These are phyloP conservation scores for Platygyra sinensis DNA, from an alignment of 64 coral and sea anemone genomes.

Conservation along the genomic window DNA sequence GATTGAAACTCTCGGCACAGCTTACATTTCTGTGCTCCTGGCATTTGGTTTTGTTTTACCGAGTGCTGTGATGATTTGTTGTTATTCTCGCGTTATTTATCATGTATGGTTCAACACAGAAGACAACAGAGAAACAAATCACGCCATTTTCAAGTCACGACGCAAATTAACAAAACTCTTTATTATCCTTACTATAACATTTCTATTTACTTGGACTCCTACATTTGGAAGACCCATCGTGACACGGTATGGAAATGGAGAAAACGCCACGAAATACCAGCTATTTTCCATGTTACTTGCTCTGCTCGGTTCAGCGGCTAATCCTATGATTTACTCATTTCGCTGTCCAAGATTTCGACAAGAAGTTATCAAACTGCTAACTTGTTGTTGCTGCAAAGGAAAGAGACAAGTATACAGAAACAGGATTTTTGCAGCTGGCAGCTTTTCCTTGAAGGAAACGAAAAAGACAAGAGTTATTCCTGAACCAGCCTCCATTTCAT, in stretches of 20 bases:
- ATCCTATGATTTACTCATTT: conserved; percentile 28
- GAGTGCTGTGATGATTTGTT: not conserved
- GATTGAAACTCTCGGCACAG: not conserved
- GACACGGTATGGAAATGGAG: not conserved
- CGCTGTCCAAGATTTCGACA: conserved; percentile 12
- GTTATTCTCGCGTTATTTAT: conserved; percentile 38
- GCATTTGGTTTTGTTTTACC: conserved; percentile 14
- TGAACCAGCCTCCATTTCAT: too few relatives aligned
- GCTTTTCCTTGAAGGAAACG: not conserved
- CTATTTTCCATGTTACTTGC: conserved; percentile 6
- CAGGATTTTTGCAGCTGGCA: not conserved
- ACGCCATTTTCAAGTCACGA: conserved; percentile 12
- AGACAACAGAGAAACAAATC: conserved; percentile 12
- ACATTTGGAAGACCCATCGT: not conserved
- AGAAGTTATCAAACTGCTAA: not conserved
- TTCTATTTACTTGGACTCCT: conserved; percentile 42
- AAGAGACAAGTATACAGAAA: not conserved
- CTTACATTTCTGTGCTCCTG: not conserved
- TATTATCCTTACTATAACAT: conserved; percentile 26
- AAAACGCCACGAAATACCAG: not conserved
- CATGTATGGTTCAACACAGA: conserved; percentile 28
- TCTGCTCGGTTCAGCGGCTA: conserved; percentile 8
- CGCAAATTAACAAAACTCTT: conserved; percentile 62
- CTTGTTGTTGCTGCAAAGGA: not conserved
- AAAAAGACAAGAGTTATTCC: too few relatives aligned